Evolutionary conservation across 2,113 vertebrate species (phyloP), one percentile per base, ranked within the genome.

Genomic region (Clarias gariepinus): DNA sequence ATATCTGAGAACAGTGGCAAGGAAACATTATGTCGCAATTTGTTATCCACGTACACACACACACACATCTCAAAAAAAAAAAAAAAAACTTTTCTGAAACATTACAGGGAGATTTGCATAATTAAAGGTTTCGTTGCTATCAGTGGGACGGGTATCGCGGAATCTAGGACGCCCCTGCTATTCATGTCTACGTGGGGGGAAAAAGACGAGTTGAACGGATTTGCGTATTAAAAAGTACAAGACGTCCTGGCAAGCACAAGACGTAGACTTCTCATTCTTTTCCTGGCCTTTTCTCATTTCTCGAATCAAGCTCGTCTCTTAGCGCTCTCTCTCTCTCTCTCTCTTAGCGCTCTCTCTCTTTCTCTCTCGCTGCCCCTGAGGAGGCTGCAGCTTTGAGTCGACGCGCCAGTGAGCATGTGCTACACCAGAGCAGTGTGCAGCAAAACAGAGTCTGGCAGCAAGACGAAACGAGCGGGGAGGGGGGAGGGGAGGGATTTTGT

Each of bases 401-500:
- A 69, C 57, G 61, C 85, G 55, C 84, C 64, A 76, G 87, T 12
- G 78, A 83, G 66, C 87, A 71, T 76, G 87, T 86, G 82, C 58
- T 53, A 61, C 85, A 58, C 73, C n/a, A 41, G 83, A 61, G 87
- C 73, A 33, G 85, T 1, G 58, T 68, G 71, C 81, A 82, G 55
- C 52, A 58, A 79, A 79, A 79, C 55, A 79, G 77, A 19, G 84
- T 21, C 53, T 85, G 83, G 58, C 87, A 69, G 88, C 52, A n/a
- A 86, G 53, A 86, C 58, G 33, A 86, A 57, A 86, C 58, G 18
- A 63, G 30, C 21, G 41, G 83, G 47, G 60, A 21, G 83, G 36
- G 6, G 41, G 41, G 5, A 41, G 41, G 5, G 41, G 41, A 7
- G 41, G 30, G 28, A 57, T 55, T 47, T 55, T 74, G 66, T 71